A percentile compares a stretch with the other conserved stretches of the same genome.
Conservation (phyloP, 2,797 vertebrate species). For the Tragopan temminckii region DNA sequence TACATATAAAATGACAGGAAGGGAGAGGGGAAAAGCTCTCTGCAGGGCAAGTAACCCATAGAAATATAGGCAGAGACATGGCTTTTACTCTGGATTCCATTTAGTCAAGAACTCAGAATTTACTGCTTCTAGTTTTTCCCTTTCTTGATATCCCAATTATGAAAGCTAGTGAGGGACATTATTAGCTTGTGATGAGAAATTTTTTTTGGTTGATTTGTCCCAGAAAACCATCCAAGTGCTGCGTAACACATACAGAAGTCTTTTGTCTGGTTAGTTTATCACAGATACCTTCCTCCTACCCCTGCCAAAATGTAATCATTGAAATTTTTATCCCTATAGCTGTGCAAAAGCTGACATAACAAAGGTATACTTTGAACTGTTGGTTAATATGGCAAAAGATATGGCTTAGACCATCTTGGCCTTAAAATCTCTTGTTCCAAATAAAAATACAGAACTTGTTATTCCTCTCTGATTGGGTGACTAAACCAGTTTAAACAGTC, state of each 20-base stretch:
- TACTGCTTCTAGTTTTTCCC: neutral
- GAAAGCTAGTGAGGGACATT: neutral
- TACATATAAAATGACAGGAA: slow-evolving; percentile 68
- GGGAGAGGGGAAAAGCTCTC: slow-evolving; percentile 58
- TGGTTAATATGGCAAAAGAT: neutral
- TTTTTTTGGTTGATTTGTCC: neutral
- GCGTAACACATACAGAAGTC: neutral
- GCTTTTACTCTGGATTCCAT: slow-evolving; percentile 10
- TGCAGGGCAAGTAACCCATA: slow-evolving; percentile 36
- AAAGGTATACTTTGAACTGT: neutral
- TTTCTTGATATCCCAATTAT: neutral
- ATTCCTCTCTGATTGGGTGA: slow-evolving; percentile 22
- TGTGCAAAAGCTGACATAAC: neutral
- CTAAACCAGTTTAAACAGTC: slow-evolving; percentile 40
- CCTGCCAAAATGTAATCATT: neutral
- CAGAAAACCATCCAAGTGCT: neutral
- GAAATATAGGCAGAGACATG: neutral
- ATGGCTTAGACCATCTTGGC: neutral
- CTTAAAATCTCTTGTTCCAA: slow-evolving; percentile 32
- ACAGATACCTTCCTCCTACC: neutral
- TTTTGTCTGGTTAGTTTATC: neutral
- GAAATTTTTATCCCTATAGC: neutral
- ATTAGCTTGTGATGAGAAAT: neutral
- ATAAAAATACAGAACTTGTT: neutral
- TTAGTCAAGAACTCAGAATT: neutral